These are phyloP conservation scores for Lycaon pictus DNA, from an alignment of 2,113 vertebrate species.

Conservation along the genomic window DNA sequence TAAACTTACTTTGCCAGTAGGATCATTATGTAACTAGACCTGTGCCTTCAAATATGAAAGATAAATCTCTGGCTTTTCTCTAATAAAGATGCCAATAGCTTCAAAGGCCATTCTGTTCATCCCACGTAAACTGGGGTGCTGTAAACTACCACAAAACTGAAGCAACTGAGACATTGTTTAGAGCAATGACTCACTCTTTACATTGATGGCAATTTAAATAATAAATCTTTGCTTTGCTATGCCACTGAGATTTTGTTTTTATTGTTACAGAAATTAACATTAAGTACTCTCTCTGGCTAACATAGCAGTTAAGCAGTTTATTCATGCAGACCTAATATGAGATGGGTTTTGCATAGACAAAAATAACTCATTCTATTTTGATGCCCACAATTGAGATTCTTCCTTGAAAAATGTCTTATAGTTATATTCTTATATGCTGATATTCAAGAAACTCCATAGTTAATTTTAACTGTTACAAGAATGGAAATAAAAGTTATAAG, in stretches of 20 bases:
- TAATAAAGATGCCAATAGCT: background rate
- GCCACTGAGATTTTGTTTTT: background rate
- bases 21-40: too few species aligned
- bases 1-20: background rate
- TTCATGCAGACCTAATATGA: background rate
- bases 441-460: background rate
- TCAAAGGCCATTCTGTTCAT: background rate
- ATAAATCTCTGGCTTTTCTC: background rate
- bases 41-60: background rate
- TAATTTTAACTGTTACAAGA: background rate
- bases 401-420: background rate
- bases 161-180: background rate
- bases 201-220: background rate
- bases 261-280: background rate
- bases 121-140: background rate
- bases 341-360: background rate
- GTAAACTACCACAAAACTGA: background rate
- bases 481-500: background rate
- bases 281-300: background rate
- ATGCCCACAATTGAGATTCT: background rate
- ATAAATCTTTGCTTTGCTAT: background rate
- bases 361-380: conserved; percentile 31
- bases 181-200: background rate
- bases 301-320: background rate
- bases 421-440: background rate